Evolutionary conservation across 2,797 vertebrate species (phyloP).

Genomic region (Gobionotothen gibberifrons): DNA sequence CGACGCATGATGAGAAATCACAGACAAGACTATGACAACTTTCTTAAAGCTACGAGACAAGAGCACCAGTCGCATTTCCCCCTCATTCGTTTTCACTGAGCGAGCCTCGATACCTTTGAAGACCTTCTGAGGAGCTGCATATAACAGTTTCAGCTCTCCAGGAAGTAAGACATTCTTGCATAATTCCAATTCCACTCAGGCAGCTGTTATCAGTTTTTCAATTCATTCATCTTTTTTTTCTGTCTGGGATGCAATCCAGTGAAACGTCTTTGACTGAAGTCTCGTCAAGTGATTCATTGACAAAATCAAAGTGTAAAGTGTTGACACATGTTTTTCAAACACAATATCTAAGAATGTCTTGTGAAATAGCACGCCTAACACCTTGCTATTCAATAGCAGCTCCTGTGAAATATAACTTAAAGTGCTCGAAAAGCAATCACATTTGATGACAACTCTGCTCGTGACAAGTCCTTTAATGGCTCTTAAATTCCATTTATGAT

Average conservation of each 20-base stretch:
- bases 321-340: conserved; percentile 23
- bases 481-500: conserved; percentile 28
- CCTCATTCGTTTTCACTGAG: conserved; percentile 33
- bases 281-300: conserved; percentile 31
- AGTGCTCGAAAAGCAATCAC: conserved; percentile 23
- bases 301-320: conserved; percentile 25
- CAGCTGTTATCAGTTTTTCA: conserved; percentile 45
- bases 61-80: conserved; percentile 31
- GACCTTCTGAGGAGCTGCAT: conserved; percentile 42
- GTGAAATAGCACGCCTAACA: conserved; percentile 18
- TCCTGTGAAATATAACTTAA: conserved; percentile 26
- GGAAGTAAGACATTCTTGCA: conserved; percentile 35
- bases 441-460: conserved; percentile 24
- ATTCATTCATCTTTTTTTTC: conserved; percentile 31
- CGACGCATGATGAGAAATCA: conserved; percentile 45
- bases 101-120: conserved; percentile 41
- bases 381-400: conserved; percentile 17
- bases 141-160: conserved; percentile 40
- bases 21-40: conserved; percentile 53
- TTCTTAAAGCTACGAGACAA: conserved; percentile 44
- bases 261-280: conserved; percentile 28
- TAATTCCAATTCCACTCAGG: conserved; percentile 44
- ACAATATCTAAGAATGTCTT: conserved; percentile 23
- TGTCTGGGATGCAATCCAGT: conserved; percentile 4
- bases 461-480: conserved; percentile 25